These are phyloP conservation scores for Phortica magna DNA, from an alignment of 2,888 invertebrate genomes.

Conservation along the genomic window DNA sequence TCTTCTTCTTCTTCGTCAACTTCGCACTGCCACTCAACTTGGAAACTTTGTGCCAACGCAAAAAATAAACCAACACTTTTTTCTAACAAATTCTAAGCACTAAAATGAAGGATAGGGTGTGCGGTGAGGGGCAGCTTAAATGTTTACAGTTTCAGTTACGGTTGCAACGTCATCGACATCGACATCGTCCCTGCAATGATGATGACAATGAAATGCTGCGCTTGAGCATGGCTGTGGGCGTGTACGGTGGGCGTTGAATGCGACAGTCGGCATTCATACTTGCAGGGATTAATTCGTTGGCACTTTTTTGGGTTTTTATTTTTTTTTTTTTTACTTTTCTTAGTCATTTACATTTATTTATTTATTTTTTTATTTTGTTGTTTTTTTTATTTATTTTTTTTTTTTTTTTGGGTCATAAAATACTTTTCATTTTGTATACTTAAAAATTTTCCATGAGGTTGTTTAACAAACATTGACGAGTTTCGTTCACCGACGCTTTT, in stretches of 20 bases:
- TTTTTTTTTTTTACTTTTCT: neutral
- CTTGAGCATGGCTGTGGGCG: no score
- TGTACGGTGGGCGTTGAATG: no score
- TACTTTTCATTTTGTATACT: neutral
- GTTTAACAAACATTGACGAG: slow-evolving; percentile 12
- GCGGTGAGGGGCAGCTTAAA: no score
- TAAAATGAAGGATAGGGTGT: neutral
- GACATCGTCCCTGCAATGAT: no score
- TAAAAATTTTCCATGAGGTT: neutral
- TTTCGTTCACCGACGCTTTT: neutral
- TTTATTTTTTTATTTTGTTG: neutral
- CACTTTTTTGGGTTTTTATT: neutral
- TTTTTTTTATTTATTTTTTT: neutral
- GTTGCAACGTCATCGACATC: no score
- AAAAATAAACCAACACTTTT: neutral
- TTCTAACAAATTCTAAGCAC: neutral
- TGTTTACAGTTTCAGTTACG: no score
- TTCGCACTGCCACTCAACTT: neutral
- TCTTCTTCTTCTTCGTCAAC: no score
- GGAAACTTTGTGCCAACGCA: neutral
- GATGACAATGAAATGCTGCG: no score
- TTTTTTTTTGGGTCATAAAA: neutral
- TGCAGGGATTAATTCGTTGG: neutral
- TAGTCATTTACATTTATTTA: neutral
- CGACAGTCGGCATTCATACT: no score